Conservation (phyloP, 2,113 vertebrate genomes). For the Pandion haliaetus region DNA sequence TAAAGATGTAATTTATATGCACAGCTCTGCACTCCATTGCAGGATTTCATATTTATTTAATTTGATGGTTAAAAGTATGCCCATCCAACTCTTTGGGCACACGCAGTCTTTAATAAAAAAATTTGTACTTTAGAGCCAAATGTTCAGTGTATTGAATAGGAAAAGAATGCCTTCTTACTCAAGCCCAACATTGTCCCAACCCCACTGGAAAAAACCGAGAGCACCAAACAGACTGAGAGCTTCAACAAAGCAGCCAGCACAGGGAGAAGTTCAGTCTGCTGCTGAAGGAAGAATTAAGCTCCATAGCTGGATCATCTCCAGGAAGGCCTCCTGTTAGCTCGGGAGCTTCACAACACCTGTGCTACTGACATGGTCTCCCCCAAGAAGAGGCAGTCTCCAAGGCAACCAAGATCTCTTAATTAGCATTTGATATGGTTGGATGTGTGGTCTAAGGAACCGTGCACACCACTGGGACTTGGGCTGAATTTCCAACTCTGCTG, state of each 20-base stretch:
- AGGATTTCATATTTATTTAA: constrained; percentile 67
- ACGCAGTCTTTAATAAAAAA: neutral
- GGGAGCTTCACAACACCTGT: neutral
- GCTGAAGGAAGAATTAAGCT: neutral
- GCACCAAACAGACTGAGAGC: neutral
- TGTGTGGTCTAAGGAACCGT: neutral
- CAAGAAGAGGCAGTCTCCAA: neutral
- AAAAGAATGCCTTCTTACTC: neutral
- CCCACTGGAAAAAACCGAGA: neutral
- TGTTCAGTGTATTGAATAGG: neutral
- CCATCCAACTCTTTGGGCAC: neutral
- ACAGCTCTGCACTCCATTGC: constrained; percentile 35
- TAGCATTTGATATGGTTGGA: neutral
- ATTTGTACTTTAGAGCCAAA: neutral
- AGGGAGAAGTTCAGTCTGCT: neutral
- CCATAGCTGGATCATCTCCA: neutral
- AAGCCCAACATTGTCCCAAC: neutral
- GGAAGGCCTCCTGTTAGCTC: neutral
- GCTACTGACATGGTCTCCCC: neutral
- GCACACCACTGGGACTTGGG: neutral
- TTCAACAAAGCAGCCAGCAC: neutral
- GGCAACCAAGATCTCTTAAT: neutral
- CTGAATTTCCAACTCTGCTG: neutral
- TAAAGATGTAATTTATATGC: constrained; percentile 69
- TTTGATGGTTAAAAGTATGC: constrained; percentile 41